Conservation (phyloP, 2,888 invertebrate species). For the Ephialtes manifestator region DNA sequence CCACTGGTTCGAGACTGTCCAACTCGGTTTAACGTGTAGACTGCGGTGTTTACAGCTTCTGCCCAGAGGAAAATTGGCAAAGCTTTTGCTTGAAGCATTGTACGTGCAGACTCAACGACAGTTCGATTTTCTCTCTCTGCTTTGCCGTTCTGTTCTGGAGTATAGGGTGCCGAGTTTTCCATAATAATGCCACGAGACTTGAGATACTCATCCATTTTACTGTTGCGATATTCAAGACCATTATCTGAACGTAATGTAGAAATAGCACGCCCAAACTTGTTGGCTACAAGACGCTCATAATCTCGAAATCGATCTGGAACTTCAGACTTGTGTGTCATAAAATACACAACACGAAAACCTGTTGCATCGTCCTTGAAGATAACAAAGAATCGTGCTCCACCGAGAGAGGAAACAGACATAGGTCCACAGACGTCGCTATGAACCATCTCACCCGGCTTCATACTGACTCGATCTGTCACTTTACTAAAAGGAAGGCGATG, state of each 20-base stretch:
- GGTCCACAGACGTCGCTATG: no score
- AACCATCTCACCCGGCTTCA: no score
- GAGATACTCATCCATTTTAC: constrained; percentile 61
- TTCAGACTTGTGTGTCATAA: no score
- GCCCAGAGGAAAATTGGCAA: constrained; percentile 66
- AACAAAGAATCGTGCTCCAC: no score
- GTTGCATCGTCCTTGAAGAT: no score
- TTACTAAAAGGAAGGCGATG: no score
- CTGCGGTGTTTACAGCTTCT: constrained; percentile 72
- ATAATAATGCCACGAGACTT: constrained; percentile 70
- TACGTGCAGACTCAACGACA: constrained; percentile 72
- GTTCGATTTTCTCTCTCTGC: constrained; percentile 76
- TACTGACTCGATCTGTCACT: no score
- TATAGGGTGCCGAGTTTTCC: constrained; percentile 71
- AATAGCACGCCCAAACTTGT: no score
- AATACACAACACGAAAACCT: no score
- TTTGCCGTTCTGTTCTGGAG: constrained; percentile 76
- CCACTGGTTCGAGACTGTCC: not conserved
- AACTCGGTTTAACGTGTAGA: constrained; percentile 51
- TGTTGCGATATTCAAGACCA: not conserved
- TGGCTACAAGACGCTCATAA: no score
- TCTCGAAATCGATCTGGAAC: no score
- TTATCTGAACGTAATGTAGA: constrained; percentile 60
- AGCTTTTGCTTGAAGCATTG: constrained; percentile 69
- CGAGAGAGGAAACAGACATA: no score